phyloP scores from a whole-genome alignment of 2,888 invertebrate species.

The Lissonota sp. region DNA sequence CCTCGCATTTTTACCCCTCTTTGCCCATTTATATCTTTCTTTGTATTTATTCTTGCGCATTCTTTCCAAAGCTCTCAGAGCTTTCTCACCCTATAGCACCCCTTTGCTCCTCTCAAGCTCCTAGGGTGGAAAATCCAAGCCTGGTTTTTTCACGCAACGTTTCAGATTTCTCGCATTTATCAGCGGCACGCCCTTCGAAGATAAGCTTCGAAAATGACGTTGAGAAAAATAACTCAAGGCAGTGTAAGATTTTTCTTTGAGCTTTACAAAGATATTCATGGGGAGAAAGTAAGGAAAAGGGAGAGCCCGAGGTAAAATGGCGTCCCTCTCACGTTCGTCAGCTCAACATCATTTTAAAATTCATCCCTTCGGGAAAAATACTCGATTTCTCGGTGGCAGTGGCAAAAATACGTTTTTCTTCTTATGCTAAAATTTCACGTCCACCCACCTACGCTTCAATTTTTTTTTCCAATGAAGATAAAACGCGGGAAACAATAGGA shows the following conservation, averaged over 20 bases:
- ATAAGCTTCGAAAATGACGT: slow-evolving; percentile 61
- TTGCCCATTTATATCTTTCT: too few relatives aligned
- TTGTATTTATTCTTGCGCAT: neutral
- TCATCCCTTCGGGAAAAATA: slow-evolving; percentile 20
- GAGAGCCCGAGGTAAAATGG: slow-evolving; percentile 27
- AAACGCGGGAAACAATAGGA: too few relatives aligned
- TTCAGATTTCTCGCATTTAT: slow-evolving; percentile 16
- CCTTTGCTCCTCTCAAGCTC: slow-evolving; percentile 14
- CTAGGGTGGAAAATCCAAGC: neutral
- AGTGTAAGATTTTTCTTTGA: slow-evolving; percentile 39
- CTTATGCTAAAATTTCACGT: slow-evolving; percentile 34
- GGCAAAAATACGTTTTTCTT: slow-evolving; percentile 30
- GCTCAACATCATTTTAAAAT: slow-evolving; percentile 30
- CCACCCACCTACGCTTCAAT: neutral
- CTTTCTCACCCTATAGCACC: neutral
- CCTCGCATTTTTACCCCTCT: too few relatives aligned
- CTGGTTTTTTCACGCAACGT: slow-evolving; percentile 22
- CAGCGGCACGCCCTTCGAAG: slow-evolving; percentile 38
- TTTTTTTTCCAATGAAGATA: neutral
- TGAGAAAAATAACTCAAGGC: slow-evolving; percentile 59
- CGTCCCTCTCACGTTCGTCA: slow-evolving; percentile 40
- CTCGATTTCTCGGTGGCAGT: slow-evolving; percentile 38
- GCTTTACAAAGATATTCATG: slow-evolving; percentile 2
- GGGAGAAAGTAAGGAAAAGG: neutral
- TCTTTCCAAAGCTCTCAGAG: slow-evolving; percentile 26